Percentiles rank a stretch among this genome's conserved stretches.
These are phyloP conservation scores for Tragulus kanchil DNA, from an alignment of 2,113 vertebrate genomes.

Conservation along the genomic window DNA sequence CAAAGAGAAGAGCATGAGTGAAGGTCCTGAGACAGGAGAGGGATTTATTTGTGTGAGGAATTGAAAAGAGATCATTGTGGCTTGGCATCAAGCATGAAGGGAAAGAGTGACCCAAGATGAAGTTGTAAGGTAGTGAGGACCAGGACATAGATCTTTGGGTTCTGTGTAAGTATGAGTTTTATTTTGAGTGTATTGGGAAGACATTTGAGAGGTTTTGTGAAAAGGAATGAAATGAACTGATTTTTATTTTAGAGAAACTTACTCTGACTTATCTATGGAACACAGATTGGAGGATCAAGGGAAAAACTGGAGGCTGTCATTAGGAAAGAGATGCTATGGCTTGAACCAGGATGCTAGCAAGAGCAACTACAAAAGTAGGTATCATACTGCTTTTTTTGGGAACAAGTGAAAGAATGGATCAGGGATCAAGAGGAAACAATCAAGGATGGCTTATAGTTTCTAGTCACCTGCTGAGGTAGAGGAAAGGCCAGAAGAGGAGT, in stretches of 20 bases:
- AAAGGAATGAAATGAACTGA: not conserved
- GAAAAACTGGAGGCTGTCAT: not conserved
- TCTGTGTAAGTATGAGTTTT: not conserved
- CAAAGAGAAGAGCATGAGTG: not conserved
- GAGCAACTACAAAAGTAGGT: not conserved
- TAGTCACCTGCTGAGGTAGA: not conserved
- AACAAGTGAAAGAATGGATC: slow-evolving; percentile 17
- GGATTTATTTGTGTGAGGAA: not conserved
- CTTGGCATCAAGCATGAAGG: not conserved
- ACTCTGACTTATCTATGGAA: not conserved
- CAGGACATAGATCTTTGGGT: not conserved
- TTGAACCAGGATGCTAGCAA: not conserved
- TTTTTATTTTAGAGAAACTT: slow-evolving; percentile 35
- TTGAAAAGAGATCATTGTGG: not conserved
- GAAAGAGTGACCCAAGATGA: not conserved
- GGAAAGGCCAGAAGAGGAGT: not conserved
- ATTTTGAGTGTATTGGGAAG: not conserved
- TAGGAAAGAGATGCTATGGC: not conserved
- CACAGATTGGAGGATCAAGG: not conserved
- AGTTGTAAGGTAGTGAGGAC: not conserved
- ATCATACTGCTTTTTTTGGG: not conserved
- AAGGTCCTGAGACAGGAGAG: not conserved
- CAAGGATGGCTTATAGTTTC: not conserved
- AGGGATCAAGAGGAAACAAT: not conserved
- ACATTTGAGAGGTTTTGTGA: not conserved